Percentiles rank a stretch among this genome's conserved stretches.
These are phyloP conservation scores for Bimastos eiseni DNA, from an alignment of 2,888 invertebrate genomes.

Conservation along the genomic window DNA sequence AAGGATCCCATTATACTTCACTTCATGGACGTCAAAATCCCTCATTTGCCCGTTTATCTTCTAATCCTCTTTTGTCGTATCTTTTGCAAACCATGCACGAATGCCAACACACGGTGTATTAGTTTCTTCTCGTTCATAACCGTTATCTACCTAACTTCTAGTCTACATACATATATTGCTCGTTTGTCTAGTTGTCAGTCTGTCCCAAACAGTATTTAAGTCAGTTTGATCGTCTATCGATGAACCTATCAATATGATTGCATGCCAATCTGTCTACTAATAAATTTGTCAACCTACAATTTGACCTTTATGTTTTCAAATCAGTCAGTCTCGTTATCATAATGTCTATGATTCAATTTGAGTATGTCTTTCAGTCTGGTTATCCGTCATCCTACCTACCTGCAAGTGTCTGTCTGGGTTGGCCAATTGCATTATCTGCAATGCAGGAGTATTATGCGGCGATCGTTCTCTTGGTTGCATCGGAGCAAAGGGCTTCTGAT, in stretches of 20 bases:
- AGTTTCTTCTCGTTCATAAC: neutral
- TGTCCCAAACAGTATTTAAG: neutral
- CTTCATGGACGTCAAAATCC: too few relatives aligned
- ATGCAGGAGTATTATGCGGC: neutral
- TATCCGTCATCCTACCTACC: too few relatives aligned
- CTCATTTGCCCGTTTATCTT: too few relatives aligned
- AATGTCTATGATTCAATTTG: neutral
- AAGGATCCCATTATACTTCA: neutral
- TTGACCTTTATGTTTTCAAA: neutral
- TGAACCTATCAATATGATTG: neutral
- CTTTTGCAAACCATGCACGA: neutral
- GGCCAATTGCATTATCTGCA: conserved; percentile 6
- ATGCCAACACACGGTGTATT: neutral
- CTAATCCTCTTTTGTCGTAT: too few relatives aligned
- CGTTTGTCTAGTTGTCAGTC: neutral
- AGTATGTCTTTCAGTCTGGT: neutral
- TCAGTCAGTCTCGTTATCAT: neutral
- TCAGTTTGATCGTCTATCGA: neutral
- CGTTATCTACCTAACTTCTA: neutral
- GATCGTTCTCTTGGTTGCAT: neutral
- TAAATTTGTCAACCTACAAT: neutral
- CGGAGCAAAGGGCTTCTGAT: neutral
- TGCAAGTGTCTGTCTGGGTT: neutral
- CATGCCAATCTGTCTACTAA: neutral
- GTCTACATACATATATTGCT: neutral